Base-by-base conservation (phyloP, 2,113 vertebrate genomes). In the Anguilla japonica region DNA sequence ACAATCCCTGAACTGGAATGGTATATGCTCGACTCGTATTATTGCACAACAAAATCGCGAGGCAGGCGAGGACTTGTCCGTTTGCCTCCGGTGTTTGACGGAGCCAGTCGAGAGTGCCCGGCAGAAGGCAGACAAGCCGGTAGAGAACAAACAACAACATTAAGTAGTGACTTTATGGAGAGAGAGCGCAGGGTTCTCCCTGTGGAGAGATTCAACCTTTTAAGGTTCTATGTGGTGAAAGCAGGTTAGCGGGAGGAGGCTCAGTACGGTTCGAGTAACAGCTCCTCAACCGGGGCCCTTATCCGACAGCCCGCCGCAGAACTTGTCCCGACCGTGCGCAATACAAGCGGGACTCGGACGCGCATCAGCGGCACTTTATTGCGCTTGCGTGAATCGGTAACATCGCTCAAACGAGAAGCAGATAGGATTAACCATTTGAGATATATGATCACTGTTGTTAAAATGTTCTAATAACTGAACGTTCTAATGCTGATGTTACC, bases 21-120 rank as follows among this genome's bases (percentile, higher is more conserved):
- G 41, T 26, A n/a, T 50, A 50, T 22, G 14, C 11, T 34, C 34
- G 34, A n/a, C n/a, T 82, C 11, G 22, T 43, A 43, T 82, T 82
- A 43, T 82, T 82, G 81, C 81, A 50, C 41, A 46, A 81, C 81
- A n/a, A 82, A 67, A 29, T 53, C 18, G n/a, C 2, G 41, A 50
- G 81, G 46, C 81, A 82, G 41, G 81, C 26, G 81, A 50, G 81
- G 81, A n/a, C 81, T 50, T 82, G 81, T 53, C 81, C 20, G 2
- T 82, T 82, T 50, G 26, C 41, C 41, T 53, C 20, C 1, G 41
- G 22, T 13, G 26, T 82, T 53, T 29, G 29, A 22, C 80, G 29
- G 20, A 67, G 18, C 3, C 60, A 67, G 20, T 67, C 8, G 71
- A 82, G 34, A 14, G 79, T 5, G 15, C 22, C 9, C 39, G 29